Percentiles rank a stretch among this genome's conserved stretches.
Evolutionary conservation across 2,797 vertebrate species (phyloP).

Genomic region (Hirundo rustica): DNA sequence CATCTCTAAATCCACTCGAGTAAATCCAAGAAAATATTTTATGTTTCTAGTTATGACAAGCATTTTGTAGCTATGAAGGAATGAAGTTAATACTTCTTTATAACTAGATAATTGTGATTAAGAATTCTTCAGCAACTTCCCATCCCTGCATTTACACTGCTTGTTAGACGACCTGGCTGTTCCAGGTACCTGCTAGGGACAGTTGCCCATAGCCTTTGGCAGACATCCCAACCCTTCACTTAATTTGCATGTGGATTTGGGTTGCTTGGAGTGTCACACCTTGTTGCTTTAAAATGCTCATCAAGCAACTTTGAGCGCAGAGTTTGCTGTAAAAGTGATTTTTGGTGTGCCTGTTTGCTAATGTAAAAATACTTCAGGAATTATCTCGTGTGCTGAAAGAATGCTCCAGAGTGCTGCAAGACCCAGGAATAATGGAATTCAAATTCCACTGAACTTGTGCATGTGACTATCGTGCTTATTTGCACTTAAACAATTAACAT

Average conservation of each 20-base stretch:
- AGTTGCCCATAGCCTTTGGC: background rate
- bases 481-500: background rate
- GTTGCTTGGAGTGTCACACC: background rate
- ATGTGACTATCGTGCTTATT: accelerated
- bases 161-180: background rate
- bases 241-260: background rate
- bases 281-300: background rate
- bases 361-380: background rate
- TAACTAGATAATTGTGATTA: background rate
- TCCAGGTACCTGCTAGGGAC: background rate
- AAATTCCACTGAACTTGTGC: background rate
- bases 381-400: background rate
- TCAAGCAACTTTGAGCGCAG: background rate
- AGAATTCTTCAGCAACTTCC: background rate
- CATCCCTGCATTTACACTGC: background rate
- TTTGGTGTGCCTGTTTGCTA: background rate
- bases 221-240: background rate
- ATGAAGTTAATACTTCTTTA: background rate
- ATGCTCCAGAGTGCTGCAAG: background rate
- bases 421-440: background rate
- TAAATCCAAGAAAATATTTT: background rate
- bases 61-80: background rate
- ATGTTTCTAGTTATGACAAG: background rate
- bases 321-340: background rate
- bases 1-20: background rate